phyloP scores from a whole-genome alignment of 2,888 invertebrate genomes.

The Ophion costatus region DNA sequence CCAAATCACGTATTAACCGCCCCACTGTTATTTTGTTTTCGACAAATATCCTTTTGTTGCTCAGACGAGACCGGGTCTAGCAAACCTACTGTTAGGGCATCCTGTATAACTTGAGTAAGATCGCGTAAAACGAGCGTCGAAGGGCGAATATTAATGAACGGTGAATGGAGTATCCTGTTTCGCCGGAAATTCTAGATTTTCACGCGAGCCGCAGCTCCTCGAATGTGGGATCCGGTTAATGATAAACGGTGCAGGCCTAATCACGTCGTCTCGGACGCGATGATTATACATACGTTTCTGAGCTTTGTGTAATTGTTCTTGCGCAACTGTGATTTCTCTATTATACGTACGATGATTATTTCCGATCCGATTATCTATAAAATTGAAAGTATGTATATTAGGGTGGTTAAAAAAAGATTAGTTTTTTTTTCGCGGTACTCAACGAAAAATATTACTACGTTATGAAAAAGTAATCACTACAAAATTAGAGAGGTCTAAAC shows the following conservation, averaged over 20 bases:
- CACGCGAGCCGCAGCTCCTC: constrained; percentile 30
- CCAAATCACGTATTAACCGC: too few relatives aligned
- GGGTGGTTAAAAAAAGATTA: too few relatives aligned
- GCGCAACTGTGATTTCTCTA: neutral
- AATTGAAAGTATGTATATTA: too few relatives aligned
- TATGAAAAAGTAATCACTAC: too few relatives aligned
- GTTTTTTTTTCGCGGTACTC: too few relatives aligned
- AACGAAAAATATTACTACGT: too few relatives aligned
- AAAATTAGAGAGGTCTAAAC: too few relatives aligned
- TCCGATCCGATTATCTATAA: too few relatives aligned
- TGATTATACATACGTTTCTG: constrained; percentile 9
- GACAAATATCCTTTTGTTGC: too few relatives aligned
- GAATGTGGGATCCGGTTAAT: constrained; percentile 32
- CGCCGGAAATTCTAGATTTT: constrained; percentile 56
- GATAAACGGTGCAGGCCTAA: constrained; percentile 23
- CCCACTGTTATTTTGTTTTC: too few relatives aligned
- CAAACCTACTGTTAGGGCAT: too few relatives aligned
- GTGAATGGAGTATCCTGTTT: constrained; percentile 53
- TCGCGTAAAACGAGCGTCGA: constrained; percentile 30
- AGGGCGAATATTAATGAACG: constrained; percentile 35
- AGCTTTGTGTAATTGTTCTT: neutral
- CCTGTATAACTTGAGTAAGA: neutral
- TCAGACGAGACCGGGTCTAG: too few relatives aligned
- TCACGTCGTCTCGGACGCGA: constrained; percentile 8
- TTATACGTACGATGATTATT: constrained; percentile 22